Evolutionary conservation across 2,113 vertebrate genomes (phyloP), one percentile per base, ranked within the genome.

Genomic region (Oreochromis niloticus): DNA sequence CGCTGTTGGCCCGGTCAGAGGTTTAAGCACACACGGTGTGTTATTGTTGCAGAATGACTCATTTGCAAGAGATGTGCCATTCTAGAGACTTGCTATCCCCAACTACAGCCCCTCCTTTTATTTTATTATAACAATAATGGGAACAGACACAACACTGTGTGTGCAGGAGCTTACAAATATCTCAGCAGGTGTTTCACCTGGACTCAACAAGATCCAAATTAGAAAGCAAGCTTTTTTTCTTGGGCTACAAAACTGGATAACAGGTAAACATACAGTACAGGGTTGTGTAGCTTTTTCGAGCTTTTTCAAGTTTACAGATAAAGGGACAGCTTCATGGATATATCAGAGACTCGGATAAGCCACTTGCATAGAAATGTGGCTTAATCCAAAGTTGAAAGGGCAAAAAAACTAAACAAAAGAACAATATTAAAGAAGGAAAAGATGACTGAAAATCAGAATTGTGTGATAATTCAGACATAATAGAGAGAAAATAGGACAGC

Each of bases 331-430:
- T 80, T 39, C 10, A 24, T 39, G 50, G 78, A 14, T 80, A 16
- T 19, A 19, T 43, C 4, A 2, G 2, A 1, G 55, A 24, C 55
- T 59, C 24, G 3, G 4, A 59, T 81, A 0, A 41, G 41, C 36
- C 79, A 56, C 54, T 0, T 80, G n/a, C 5, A 13, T 36, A 56
- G n/a, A 80, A 36, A 80, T 39, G n/a, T 39, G 2, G 36, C 22
- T 36, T 34, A 41, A 41, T 80, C 52, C 17, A 14, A 34, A 52
- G 41, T 32, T 14, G 14, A 75, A 75, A 17, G 14, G 41, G 13
- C 2, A 43, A 34, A 19, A 2, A 66, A 22, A 5, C 1, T 22
- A 63, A 66, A 22, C 19, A 22, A 24, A n/a, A 68, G n/a, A 0
- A 41, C 11, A 68, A 41, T 41, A 71, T 14, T 71, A 43, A 71